Percentiles rank a stretch among this genome's conserved stretches.
These are phyloP conservation scores for Clamator glandarius DNA, from an alignment of 2,797 vertebrate species.

Conservation along the genomic window DNA sequence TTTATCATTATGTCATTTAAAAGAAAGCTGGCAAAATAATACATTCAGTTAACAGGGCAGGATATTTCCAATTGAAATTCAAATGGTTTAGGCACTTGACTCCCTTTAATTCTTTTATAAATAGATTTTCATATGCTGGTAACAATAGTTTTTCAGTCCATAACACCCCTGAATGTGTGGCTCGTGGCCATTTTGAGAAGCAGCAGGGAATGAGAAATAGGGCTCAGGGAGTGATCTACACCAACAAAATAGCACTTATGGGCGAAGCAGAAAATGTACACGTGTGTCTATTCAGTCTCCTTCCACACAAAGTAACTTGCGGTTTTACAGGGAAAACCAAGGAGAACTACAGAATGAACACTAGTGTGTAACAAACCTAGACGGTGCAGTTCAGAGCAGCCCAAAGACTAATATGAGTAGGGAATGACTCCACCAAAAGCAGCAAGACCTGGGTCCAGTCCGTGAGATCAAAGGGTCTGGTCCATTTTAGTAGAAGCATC, in stretches of 20 bases:
- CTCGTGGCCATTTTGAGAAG: neutral
- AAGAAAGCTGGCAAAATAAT: constrained; percentile 42
- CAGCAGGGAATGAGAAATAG: neutral
- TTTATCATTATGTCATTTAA: constrained; percentile 32
- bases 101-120: constrained; percentile 16
- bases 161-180: neutral
- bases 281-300: neutral
- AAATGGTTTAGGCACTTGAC: neutral
- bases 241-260: neutral
- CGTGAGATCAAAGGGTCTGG: neutral
- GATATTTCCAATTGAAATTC: constrained; percentile 37
- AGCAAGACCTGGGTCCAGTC: neutral
- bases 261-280: neutral
- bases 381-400: neutral
- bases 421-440: neutral
- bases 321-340: neutral
- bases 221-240: neutral
- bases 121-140: neutral
- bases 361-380: neutral
- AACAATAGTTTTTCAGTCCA: neutral
- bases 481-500: neutral
- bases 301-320: neutral
- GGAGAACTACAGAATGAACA: neutral
- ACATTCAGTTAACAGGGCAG: neutral
- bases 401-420: neutral